Conservation (phyloP, 2,888 invertebrate genomes). For the Eledone cirrhosa region DNA sequence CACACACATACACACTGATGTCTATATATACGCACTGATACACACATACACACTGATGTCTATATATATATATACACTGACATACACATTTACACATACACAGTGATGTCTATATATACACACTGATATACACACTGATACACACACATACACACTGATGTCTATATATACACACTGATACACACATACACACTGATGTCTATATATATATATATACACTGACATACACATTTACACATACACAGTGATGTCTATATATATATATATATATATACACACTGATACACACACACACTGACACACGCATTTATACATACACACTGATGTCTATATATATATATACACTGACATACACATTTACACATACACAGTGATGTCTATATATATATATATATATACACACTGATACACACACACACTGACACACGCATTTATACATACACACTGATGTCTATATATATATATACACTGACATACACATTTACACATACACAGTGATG, state of each 20-base stretch:
- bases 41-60: neutral
- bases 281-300: too few relatives aligned
- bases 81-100: too few relatives aligned
- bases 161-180: neutral
- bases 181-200: neutral
- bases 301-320: neutral
- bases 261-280: neutral
- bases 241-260: neutral
- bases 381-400: neutral
- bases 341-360: too few relatives aligned
- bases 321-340: too few relatives aligned
- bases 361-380: neutral
- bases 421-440: neutral
- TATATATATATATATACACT: conserved; percentile 12
- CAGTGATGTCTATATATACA: too few relatives aligned
- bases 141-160: neutral
- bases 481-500: neutral
- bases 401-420: neutral
- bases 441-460: too few relatives aligned
- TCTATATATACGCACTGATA: too few relatives aligned
- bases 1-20: too few relatives aligned
- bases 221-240: neutral
- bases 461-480: neutral
- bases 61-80: too few relatives aligned
- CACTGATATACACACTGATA: neutral